phyloP scores from a whole-genome alignment of 2,888 invertebrate genomes.

The Diarsia mendica region DNA sequence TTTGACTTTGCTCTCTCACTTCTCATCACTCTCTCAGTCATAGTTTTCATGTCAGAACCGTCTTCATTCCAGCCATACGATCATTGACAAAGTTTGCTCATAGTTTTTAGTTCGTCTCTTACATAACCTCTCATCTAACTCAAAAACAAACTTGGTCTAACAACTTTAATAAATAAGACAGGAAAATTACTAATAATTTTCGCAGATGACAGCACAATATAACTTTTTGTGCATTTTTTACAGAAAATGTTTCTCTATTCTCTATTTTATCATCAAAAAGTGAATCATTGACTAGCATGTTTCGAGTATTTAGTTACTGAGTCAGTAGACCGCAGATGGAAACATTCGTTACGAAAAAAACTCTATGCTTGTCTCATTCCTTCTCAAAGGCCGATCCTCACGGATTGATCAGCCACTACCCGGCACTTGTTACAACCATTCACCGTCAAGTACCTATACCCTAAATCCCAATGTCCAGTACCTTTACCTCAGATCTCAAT shows the following conservation, averaged over 20 bases:
- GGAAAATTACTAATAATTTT: not conserved
- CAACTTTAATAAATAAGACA: too few relatives aligned
- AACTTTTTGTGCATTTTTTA: not conserved
- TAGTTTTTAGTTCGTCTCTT: not conserved
- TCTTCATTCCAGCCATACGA: not conserved
- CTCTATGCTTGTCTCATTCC: constrained; percentile 12
- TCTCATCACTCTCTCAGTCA: too few relatives aligned
- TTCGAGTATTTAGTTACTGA: not conserved
- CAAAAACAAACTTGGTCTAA: too few relatives aligned
- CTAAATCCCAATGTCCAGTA: constrained; percentile 15
- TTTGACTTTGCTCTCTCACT: too few relatives aligned
- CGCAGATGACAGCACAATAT: not conserved
- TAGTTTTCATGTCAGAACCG: too few relatives aligned
- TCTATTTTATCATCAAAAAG: not conserved
- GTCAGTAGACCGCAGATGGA: not conserved
- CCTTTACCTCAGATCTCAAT: constrained; percentile 11
- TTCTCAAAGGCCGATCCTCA: not conserved
- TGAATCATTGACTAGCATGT: not conserved
- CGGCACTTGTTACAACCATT: constrained; percentile 19
- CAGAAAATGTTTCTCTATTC: not conserved
- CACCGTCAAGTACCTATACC: constrained; percentile 13
- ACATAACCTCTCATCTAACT: not conserved
- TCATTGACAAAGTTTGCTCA: not conserved
- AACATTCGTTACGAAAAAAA: not conserved
- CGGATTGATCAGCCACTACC: constrained; percentile 26